phyloP scores from a whole-genome alignment of 2,888 invertebrate species.

The Chloroclysta siterata region DNA sequence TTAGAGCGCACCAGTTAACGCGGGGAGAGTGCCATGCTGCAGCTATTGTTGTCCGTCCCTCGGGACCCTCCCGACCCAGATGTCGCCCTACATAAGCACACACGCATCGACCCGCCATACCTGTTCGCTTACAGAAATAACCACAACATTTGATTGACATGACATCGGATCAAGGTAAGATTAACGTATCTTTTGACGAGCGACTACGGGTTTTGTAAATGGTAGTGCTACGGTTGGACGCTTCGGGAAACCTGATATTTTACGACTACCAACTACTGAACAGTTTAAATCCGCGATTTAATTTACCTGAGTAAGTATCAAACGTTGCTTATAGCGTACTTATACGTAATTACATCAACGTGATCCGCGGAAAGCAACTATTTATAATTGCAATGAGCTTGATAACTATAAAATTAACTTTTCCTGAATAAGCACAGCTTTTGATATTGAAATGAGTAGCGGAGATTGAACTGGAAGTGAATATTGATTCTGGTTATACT shows the following conservation, averaged over 20 bases:
- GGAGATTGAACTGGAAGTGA: slow-evolving; percentile 59
- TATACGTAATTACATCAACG: slow-evolving; percentile 19
- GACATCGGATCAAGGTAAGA: slow-evolving; percentile 34
- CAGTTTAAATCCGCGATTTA: slow-evolving; percentile 21
- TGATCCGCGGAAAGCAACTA: slow-evolving; percentile 21
- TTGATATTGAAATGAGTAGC: slow-evolving; percentile 46
- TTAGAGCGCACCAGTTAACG: slow-evolving; percentile 79
- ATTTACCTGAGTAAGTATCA: slow-evolving; percentile 21
- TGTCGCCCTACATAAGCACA: slow-evolving; percentile 75
- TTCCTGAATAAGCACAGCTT: slow-evolving; percentile 33
- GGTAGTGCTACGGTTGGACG: slow-evolving; percentile 36
- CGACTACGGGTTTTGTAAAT: slow-evolving; percentile 42
- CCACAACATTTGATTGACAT: slow-evolving; percentile 40
- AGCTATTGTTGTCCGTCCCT: slow-evolving; percentile 81
- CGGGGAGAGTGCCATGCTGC: slow-evolving; percentile 71
- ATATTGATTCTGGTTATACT: slow-evolving; percentile 65
- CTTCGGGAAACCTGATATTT: slow-evolving; percentile 37
- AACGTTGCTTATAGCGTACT: slow-evolving; percentile 14
- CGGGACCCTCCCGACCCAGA: slow-evolving; percentile 66
- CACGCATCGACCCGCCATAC: slow-evolving; percentile 52
- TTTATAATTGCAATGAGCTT: slow-evolving; percentile 23
- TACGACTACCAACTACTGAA: slow-evolving; percentile 18
- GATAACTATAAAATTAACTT: slow-evolving; percentile 23
- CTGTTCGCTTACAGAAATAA: slow-evolving; percentile 36
- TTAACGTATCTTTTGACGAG: slow-evolving; percentile 34